Conservation (phyloP, 2,113 vertebrate genomes). For the Antidorcas marsupialis region DNA sequence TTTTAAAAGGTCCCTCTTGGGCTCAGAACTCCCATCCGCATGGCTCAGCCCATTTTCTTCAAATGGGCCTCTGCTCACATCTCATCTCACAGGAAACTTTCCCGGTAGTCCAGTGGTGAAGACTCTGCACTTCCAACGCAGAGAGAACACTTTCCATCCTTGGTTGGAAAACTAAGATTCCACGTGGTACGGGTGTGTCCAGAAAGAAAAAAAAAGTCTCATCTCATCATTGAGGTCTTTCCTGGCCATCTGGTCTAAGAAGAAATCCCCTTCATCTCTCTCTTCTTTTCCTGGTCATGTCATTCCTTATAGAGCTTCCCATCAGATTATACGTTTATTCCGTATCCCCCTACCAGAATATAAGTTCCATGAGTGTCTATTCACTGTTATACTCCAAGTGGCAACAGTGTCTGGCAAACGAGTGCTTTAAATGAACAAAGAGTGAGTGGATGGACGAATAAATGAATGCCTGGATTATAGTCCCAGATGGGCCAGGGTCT, state of each 20-base stretch:
- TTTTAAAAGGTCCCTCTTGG: rapidly evolving
- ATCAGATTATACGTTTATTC: background rate
- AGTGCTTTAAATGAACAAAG: background rate
- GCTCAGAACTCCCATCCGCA: background rate
- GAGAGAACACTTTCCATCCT: background rate
- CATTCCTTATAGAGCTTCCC: background rate
- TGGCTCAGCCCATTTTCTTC: background rate
- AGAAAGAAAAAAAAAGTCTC: background rate
- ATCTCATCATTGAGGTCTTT: background rate
- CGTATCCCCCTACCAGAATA: too few relatives aligned
- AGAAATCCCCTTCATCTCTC: background rate
- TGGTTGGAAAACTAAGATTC: background rate
- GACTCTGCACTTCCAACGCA: background rate
- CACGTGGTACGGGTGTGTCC: background rate
- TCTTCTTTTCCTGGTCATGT: background rate
- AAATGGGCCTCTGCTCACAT: background rate
- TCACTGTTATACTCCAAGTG: background rate
- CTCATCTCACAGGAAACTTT: background rate
- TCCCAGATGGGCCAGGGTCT: background rate
- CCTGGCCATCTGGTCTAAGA: background rate
- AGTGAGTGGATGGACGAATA: background rate
- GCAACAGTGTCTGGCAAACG: background rate
- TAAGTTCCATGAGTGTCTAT: background rate
- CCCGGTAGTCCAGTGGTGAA: background rate
- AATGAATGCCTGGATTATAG: background rate